phyloP scores from a whole-genome alignment of 2,113 vertebrate genomes.

The Drymodes brunneopygia region DNA sequence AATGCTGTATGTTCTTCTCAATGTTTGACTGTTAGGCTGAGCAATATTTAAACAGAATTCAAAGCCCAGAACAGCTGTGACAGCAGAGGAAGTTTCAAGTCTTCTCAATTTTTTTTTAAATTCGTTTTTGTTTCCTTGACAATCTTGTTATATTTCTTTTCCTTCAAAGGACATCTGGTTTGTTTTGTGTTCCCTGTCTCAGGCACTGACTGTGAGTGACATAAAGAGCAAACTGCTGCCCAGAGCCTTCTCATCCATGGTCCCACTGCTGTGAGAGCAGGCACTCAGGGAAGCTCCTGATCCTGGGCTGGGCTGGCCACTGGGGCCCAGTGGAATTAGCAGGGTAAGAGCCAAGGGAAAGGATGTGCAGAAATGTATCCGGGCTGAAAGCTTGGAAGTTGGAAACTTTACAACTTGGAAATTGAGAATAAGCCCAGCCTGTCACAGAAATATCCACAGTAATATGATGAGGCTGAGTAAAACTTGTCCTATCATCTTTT shows the following conservation, averaged over 20 bases:
- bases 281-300: background rate
- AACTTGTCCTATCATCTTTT: background rate
- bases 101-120: background rate
- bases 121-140: background rate
- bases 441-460: background rate
- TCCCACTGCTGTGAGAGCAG: background rate
- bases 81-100: background rate
- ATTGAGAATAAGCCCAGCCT: background rate
- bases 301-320: background rate
- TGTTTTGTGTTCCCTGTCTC: background rate
- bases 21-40: constrained; percentile 20
- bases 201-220: background rate
- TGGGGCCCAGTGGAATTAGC: background rate
- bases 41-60: constrained; percentile 13
- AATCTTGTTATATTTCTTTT: background rate
- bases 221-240: background rate
- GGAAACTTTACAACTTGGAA: background rate
- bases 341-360: background rate
- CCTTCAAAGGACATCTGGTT: background rate
- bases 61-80: background rate
- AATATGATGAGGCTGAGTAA: background rate
- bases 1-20: background rate
- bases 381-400: background rate
- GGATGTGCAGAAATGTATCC: background rate
- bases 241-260: background rate